Base-by-base conservation (phyloP, 2,113 vertebrate genomes). In the Melanocharis versteri region DNA sequence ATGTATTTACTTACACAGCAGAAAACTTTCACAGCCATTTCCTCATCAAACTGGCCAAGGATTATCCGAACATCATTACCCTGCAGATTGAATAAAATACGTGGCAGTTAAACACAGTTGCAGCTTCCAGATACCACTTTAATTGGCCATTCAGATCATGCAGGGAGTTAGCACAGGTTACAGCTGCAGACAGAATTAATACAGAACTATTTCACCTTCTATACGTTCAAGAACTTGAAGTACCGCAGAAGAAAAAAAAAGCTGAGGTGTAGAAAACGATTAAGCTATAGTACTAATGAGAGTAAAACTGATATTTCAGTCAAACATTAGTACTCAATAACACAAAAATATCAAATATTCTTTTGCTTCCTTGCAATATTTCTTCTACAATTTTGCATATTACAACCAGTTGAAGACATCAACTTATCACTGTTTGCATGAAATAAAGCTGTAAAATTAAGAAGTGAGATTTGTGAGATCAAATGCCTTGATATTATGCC, bases 61-160 rank as follows among this genome's bases (percentile, higher is more conserved):
- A 99, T 99, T 97, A 99, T 99, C 93, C 99, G 98, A 85, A 99
- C 99, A 4, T 99, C 99, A 28, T 99, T 99, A 71, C 99, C 98
- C 99, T 99, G 97, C 57, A 93, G 77, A 96, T 79, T 89, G 86
- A 97, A 97, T 58, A 71, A 75, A 37, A 88, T 10, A 71, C 0
- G 1, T 40, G 22, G 31, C 30, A 69, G 78, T 94, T 95, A 95
- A 90, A 87, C 9, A 39, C 20, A 86, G 72, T 51, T 28, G 2
- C 47, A 92, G 76, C 44, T 87, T 66, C 45, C 64, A 95, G 53
- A 92, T 64, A 68, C 27, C 27, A 44, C n/a, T 87, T 80, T 24
- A 78, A n/a, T 2, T 81, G 39, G 22, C 18, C 39, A 62, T 70
- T 83, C 75, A 88, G 64, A 73, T 62, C 2, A 6, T 31, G 40